These are phyloP conservation scores for Ceuthmochares aereus DNA, from an alignment of 2,113 vertebrate genomes.

Conservation along the genomic window DNA sequence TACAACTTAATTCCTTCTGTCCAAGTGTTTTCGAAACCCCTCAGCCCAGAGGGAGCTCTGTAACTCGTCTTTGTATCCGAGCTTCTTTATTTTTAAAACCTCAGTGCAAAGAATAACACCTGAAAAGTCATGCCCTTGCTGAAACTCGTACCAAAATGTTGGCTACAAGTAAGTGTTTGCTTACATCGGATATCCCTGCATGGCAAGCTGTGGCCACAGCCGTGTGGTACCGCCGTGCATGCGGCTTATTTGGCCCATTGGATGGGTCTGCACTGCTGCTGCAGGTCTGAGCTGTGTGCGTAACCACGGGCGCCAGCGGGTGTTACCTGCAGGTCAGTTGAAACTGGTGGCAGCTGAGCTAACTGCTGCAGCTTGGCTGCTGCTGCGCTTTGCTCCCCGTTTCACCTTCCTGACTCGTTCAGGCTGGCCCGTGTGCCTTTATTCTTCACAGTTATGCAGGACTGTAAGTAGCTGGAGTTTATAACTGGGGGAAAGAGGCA, in stretches of 20 bases:
- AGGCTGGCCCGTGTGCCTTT: fast-evolving
- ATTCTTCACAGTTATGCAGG: background rate
- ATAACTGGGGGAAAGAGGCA: no score
- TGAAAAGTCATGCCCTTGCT: background rate
- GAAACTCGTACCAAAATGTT: background rate
- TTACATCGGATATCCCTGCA: background rate
- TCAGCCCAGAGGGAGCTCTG: background rate
- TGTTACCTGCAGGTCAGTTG: background rate
- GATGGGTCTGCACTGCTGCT: background rate
- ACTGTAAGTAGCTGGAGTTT: background rate
- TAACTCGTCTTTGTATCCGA: background rate
- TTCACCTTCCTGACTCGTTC: background rate
- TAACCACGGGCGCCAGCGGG: fast-evolving
- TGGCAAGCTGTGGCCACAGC: background rate
- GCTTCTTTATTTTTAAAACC: background rate
- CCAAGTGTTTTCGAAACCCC: background rate
- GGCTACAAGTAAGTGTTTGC: background rate
- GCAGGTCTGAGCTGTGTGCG: background rate
- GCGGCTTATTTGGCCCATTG: fast-evolving
- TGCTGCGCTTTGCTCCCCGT: fast-evolving
- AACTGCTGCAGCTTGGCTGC: background rate
- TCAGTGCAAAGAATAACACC: background rate
- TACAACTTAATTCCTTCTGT: background rate
- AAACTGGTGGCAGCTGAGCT: background rate
- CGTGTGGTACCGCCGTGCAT: fast-evolving